A percentile compares a stretch with the other conserved stretches of the same genome.
These are phyloP conservation scores for Argya squamiceps DNA, from an alignment of 2,797 vertebrate species.

Conservation along the genomic window DNA sequence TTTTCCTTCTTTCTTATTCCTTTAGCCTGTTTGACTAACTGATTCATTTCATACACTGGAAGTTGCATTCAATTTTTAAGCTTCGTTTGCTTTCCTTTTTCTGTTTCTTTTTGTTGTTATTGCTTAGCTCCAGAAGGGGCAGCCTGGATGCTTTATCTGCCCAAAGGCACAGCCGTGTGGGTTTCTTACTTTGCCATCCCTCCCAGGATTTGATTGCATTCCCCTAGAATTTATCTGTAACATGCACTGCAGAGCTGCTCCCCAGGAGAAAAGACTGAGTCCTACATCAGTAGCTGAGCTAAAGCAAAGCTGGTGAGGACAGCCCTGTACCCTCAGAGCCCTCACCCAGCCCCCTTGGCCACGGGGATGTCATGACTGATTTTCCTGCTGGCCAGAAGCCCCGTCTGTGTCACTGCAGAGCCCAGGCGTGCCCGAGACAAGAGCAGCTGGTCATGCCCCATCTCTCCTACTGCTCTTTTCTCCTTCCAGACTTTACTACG, in stretches of 20 bases:
- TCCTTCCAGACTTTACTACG: not conserved
- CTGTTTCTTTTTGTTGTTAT: not conserved
- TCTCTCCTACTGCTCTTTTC: not conserved
- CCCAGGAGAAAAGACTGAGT: not conserved
- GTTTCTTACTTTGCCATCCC: not conserved
- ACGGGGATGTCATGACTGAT: accelerated
- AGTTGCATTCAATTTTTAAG: not conserved
- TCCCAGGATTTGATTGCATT: not conserved
- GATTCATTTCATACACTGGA: not conserved
- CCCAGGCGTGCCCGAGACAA: not conserved
- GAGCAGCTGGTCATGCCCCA: not conserved
- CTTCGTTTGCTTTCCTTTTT: not conserved
- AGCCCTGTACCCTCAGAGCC: not conserved
- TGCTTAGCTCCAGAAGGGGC: not conserved
- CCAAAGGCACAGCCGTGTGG: accelerated
- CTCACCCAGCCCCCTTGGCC: not conserved
- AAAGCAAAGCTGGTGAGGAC: not conserved
- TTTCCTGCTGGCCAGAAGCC: not conserved
- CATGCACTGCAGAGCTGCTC: accelerated
- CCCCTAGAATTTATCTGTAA: not conserved
- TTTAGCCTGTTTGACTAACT: not conserved
- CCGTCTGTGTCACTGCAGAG: not conserved
- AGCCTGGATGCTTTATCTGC: not conserved
- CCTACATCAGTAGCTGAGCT: not conserved
- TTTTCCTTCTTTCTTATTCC: not conserved